Evolutionary conservation across 92 coral and sea anemone genomes (phyloP), one percentile per base, ranked within the genome.

Genomic region (Epizoanthus rinbou): DNA sequence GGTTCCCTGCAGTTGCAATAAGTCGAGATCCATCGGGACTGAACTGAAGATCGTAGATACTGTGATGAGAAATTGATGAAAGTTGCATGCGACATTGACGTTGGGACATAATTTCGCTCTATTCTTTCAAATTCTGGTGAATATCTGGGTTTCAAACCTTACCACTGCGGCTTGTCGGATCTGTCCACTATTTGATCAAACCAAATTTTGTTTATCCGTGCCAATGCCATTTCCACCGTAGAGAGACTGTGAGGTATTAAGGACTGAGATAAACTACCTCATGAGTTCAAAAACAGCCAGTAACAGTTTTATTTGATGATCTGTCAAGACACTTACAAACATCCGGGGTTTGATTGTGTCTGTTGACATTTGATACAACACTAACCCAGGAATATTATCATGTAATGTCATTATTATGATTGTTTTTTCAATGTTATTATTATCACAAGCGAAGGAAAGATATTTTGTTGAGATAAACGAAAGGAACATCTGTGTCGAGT

Each of bases 1-100:
- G 89, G 62, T 90, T 91, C 52, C 98, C 98, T n/a, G 98, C 98
- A 3, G 98, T 82, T 19, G 88, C 94, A 4, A 95, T 81, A 17
- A 95, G 86, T 13, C 65, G 88, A 8, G 91, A 87, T 57, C 98
- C 98, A 84, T 93, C 92, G 0, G 98, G 97, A 62, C 94, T 91
- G 69, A 93, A 91, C 18, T 81, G 80, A 18, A 95, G 56, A 82
- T 89, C 98, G 75, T 95, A 91, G 47, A 95, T 95, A 79, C 98
- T 94, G 80, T 8, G 84, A 81, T n/a, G 18, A 58, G 54, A 64
- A 59, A 47, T 43, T 6, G 17, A 62, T 60, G 43, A 56, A 31
- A 28, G 35, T 13, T 31, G 47, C 63, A 22, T 58, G 54, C 56
- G 47, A 53, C 58, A 62, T 2, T 15, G 9, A 9, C 69, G 69